Percentiles rank a stretch among this genome's conserved stretches.
Evolutionary conservation across 2,113 vertebrate species (phyloP).

Genomic region (Engystomops pustulosus): DNA sequence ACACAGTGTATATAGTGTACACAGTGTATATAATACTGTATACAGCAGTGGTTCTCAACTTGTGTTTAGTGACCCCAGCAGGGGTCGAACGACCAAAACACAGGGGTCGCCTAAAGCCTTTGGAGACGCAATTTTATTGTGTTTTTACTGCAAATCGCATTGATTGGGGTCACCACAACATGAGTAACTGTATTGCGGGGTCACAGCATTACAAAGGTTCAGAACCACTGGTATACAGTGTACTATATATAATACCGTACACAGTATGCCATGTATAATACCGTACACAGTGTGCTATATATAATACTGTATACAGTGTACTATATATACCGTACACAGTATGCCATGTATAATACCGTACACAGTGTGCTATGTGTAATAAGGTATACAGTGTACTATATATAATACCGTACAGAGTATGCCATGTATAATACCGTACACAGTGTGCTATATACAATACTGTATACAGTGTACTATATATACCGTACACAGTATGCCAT

Average conservation of each 20-base stretch:
- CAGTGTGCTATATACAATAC: background rate
- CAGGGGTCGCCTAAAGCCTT: no score
- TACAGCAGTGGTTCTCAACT: no score
- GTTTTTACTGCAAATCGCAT: no score
- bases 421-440: background rate
- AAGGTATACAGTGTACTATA: background rate
- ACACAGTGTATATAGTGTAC: background rate
- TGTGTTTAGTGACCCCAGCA: no score
- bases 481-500: background rate
- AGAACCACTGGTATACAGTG: no score
- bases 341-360: background rate
- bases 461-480: background rate
- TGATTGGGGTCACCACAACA: no score
- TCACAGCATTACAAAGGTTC: no score
- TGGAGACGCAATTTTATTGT: no score
- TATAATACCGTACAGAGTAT: background rate
- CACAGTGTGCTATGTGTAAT: background rate
- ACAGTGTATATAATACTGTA: background rate
- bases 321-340: background rate
- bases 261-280: background rate
- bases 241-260: background rate
- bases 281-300: no score
- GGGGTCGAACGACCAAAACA: no score
- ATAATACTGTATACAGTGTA: background rate
- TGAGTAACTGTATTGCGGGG: no score